Conservation (phyloP, 2,113 vertebrate species). For the Urocitellus parryii region DNA sequence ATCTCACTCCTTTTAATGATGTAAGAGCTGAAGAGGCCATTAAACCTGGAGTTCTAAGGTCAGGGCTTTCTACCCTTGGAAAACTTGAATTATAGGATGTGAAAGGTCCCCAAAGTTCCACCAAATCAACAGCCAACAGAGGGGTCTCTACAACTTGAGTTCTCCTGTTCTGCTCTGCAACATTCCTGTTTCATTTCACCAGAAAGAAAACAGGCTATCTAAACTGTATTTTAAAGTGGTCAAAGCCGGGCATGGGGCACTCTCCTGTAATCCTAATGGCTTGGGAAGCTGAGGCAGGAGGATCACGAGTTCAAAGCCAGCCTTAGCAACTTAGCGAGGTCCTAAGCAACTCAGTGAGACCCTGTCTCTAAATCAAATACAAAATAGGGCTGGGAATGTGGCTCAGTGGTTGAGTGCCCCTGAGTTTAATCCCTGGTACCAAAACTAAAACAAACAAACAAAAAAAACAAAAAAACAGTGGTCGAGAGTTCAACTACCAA, state of each 20-base stretch:
- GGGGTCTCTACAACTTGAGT: neutral
- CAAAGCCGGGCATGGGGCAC: neutral
- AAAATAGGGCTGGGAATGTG: no score
- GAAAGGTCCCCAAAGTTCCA: neutral
- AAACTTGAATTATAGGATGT: neutral
- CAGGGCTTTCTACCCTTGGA: neutral
- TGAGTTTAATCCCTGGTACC: no score
- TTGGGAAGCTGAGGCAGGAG: no score
- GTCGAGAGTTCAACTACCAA: neutral
- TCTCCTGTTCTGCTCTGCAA: neutral
- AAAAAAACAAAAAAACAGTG: neutral
- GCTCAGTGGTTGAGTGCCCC: no score
- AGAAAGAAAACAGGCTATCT: neutral
- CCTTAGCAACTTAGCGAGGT: no score
- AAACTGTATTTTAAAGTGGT: neutral
- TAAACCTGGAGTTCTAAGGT: neutral
- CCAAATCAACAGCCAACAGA: neutral
- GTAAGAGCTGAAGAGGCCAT: neutral
- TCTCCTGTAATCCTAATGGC: no score
- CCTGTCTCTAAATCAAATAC: no score
- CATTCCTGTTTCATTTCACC: neutral
- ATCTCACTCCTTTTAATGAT: neutral
- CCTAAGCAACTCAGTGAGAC: no score
- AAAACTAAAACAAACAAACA: no score
- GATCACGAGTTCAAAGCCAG: no score